Evolutionary conservation across 2,888 invertebrate genomes (phyloP), one percentile per base, ranked within the genome.

Genomic region (Heliothis peltigera): DNA sequence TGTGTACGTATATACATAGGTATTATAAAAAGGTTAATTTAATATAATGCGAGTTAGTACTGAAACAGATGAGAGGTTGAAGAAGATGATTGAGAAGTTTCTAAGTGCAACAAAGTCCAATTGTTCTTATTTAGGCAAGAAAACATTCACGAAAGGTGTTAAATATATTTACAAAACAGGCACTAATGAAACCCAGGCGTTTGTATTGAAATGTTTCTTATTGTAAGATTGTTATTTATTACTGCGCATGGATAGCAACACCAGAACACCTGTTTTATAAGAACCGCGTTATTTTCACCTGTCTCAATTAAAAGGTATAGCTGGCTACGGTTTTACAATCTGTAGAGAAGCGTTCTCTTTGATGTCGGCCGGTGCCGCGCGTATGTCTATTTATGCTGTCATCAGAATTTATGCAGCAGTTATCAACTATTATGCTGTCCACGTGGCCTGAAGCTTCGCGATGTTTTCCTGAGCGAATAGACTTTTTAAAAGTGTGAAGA

Each of bases 201-300:
- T 54, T 43, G 46, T 75, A 69, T 69, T 75, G 49, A 75, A 60
- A 75, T 75, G 70, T 70, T 70, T 75, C 70, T 70, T 75, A 69
- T 21, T 55, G 35, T 54, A 69, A 54, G 70, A 18, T 42, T 75
- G 49, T 54, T 75, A 69, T 75, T 69, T 68, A 75, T 75, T 68
- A 28, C 46, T 75, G 18, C 17, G 25, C 35, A 43, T 39, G 44
- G 42, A 54, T 73, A 73, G 32, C 55, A 55, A 19, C 19, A 10
- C 28, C 28, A 28, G 10, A 46, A 19, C 15, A 25, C n/a, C 35
- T 51, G 49, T 73, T 68, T 65, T 64, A 44, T 15, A 66, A 65
- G 44, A 42, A 32, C 39, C 28, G 15, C 25, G 10, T 48, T 66
- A 12, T 43, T 21, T 49, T 71, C 39, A 65, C 35, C 15, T 43